Percentiles rank a stretch among this genome's conserved stretches.
Evolutionary conservation across 2,113 vertebrate species (phyloP).

Genomic region (Micromys minutus): DNA sequence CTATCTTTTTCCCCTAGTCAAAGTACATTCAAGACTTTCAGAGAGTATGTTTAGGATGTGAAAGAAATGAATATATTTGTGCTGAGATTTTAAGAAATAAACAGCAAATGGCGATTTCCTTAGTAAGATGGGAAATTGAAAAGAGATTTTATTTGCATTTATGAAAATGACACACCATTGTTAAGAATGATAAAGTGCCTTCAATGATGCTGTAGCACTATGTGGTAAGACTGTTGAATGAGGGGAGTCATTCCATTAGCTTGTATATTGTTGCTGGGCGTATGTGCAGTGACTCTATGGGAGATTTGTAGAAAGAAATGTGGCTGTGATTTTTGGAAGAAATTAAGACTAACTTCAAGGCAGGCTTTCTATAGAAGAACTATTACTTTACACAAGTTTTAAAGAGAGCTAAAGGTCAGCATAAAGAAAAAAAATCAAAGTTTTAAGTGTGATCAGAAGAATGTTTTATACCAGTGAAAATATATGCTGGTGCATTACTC

Average conservation of each 20-base stretch:
- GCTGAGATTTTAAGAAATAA: conserved; percentile 41
- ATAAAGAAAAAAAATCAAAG: conserved; percentile 12
- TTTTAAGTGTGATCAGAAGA: conserved; percentile 32
- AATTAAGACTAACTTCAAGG: background rate
- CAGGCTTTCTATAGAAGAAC: background rate
- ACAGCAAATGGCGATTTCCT: conserved; percentile 12
- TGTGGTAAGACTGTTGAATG: background rate
- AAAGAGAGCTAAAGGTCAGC: background rate
- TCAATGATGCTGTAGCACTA: background rate
- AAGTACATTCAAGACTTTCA: background rate
- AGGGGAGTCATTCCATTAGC: background rate
- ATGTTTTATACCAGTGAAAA: background rate
- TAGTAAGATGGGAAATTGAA: background rate
- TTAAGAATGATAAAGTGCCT: background rate
- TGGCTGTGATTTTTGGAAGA: background rate
- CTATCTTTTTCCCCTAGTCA: background rate
- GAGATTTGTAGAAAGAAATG: background rate
- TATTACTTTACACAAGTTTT: background rate
- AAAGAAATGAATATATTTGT: background rate
- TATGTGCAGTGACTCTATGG: background rate
- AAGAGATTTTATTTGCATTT: background rate
- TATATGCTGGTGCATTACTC: background rate
- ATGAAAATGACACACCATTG: conserved; percentile 1
- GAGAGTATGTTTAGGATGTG: background rate
- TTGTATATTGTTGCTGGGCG: background rate